Percentiles rank a stretch among this genome's conserved stretches.
Evolutionary conservation across 2,797 vertebrate genomes (phyloP).

Genomic region (Triplophysa yarkandensis): DNA sequence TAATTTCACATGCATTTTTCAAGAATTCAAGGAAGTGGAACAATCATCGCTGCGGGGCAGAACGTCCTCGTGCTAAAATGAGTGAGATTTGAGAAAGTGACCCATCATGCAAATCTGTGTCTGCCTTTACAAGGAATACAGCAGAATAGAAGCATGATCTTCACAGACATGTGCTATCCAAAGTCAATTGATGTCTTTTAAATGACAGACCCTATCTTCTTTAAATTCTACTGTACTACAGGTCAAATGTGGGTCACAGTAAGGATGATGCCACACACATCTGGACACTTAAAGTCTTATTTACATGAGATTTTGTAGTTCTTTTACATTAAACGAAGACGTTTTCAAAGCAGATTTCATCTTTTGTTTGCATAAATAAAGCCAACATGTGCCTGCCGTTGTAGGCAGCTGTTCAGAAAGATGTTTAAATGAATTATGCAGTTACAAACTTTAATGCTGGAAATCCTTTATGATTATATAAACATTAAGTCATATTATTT

Average conservation of each 20-base stretch:
- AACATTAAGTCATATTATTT: too few species aligned
- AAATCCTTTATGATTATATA: not conserved
- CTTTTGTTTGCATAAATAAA: not conserved
- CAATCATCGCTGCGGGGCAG: slow-evolving; percentile 38
- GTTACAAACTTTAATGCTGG: not conserved
- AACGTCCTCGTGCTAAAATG: not conserved
- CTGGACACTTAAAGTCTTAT: slow-evolving; percentile 24
- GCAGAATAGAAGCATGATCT: slow-evolving; percentile 14
- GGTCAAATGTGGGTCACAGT: slow-evolving; percentile 16
- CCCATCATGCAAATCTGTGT: slow-evolving; percentile 33
- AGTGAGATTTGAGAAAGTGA: slow-evolving; percentile 32
- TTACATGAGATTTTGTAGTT: slow-evolving; percentile 8
- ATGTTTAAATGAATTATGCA: not conserved
- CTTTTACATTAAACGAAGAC: slow-evolving; percentile 19
- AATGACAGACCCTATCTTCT: slow-evolving; percentile 25
- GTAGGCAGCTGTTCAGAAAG: not conserved
- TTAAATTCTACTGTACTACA: not conserved
- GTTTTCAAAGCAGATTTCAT: slow-evolving; percentile 6
- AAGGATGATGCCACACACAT: slow-evolving; percentile 10
- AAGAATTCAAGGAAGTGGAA: slow-evolving; percentile 63
- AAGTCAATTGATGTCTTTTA: not conserved
- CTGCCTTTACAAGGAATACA: slow-evolving; percentile 20
- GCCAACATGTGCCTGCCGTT: not conserved
- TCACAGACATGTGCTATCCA: not conserved
- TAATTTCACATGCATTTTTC: slow-evolving; percentile 69